phyloP scores from a whole-genome alignment of 2,113 vertebrate species.

The Elanoides forficatus region DNA sequence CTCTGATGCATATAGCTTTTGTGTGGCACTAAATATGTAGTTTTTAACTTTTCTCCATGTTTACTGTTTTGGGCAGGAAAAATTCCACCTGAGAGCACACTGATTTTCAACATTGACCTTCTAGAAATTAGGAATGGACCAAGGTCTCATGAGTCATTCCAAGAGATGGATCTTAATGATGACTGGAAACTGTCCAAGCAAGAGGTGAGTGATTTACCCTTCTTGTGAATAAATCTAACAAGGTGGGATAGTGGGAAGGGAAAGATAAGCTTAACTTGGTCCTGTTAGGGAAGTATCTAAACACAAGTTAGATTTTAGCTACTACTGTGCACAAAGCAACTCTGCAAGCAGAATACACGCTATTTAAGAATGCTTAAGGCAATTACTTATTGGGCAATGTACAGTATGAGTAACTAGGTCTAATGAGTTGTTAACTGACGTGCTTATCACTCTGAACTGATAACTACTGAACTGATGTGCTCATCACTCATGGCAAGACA shows the following conservation, averaged over 20 bases:
- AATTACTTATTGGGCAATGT: neutral
- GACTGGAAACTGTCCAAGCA: constrained; percentile 94
- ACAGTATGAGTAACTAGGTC: neutral
- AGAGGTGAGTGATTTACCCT: constrained; percentile 76
- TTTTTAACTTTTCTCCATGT: neutral
- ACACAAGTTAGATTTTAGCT: neutral
- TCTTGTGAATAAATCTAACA: neutral
- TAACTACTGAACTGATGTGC: neutral
- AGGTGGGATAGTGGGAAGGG: neutral
- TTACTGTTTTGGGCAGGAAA: constrained; percentile 77
- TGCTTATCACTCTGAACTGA: too few relatives aligned
- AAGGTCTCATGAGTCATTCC: constrained; percentile 94
- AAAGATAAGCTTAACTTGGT: neutral
- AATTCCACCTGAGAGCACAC: constrained; percentile 92
- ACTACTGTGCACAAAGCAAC: neutral
- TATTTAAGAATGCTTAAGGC: neutral
- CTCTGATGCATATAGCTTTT: neutral
- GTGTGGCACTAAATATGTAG: neutral
- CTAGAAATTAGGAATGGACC: constrained; percentile 95
- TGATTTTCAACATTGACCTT: constrained; percentile 91
- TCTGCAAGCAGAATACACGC: neutral
- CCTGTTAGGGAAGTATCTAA: neutral
- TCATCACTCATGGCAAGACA: neutral
- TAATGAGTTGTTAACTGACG: neutral
- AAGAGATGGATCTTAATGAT: constrained; percentile 97